Base-by-base conservation (phyloP, 1,140 invertebrate species). In the Drosophila auraria region DNA sequence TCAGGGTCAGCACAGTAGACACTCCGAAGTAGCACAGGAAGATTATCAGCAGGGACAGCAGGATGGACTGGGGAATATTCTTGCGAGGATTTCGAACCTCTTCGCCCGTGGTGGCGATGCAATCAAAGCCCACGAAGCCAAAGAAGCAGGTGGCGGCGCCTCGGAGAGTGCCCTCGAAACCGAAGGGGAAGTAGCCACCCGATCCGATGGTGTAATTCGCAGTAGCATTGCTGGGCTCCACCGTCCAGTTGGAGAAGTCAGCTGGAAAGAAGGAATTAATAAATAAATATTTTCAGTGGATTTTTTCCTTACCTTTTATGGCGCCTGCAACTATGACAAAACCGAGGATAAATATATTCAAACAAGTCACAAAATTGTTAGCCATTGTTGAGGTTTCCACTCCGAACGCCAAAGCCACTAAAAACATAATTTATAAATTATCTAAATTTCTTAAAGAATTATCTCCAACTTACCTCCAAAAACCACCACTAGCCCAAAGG, bases 61-160 rank as follows among this genome's bases (percentile, higher is more conserved):
- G 94, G 72, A 98, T 98, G 1, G 98, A 97, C 23, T 96, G 92
- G 0, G 98, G 98, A 70, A 99, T 97, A 50, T 97, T 96, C 82
- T 95, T 96, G 71, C 97, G 97, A 0, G 98, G 97, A 92, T 98
- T 96, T 60, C 95, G 95, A 0, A 96, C 97, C 93, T 97, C 96
- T 91, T 97, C 94, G 0, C 94, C 94, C 0, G 94, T 94, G 0
- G 96, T 96, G 1, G 96, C 92, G 3, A 99, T 98, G 70, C 97
- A 97, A 91, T 99, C 98, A 92, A 99, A 99, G 20, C 98, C 98
- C 61, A 98, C 98, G 92, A 98, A 99, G 6, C 97, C 98, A 90
- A 98, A 99, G 93, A 99, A 99, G 93, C 98, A 98, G 15, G 97
- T 97, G n/a, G 97, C 97, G 1, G 97, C 97, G 1, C 97, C 97